Evolutionary conservation across 2,888 invertebrate genomes (phyloP), one percentile per base, ranked within the genome.

Genomic region (Lasioglossum morio): DNA sequence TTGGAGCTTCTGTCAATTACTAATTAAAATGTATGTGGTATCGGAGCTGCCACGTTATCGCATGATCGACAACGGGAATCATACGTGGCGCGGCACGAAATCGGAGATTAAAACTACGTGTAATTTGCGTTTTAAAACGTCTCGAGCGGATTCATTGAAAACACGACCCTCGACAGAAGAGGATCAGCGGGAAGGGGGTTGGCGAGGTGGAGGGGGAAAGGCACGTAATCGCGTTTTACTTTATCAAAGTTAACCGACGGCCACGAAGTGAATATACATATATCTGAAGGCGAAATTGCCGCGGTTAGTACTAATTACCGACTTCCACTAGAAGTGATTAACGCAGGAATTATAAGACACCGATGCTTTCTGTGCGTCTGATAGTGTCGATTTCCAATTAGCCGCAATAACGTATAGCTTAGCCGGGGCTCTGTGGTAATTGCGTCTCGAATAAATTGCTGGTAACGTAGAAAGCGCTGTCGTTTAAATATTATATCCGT

Each of bases 341-440:
- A 90, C 86, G 88, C 77, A 74, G 79, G 81, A 84, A 86, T 84
- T 90, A 81, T 84, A 86, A 86, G 88, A 88, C 82, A 84, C 78
- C 60, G 90, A 85, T 85, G 88, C 80, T 84, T 84, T 89, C 85
- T 81, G 79, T 84, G 85, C 79, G 84, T 84, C 72, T 70, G 82
- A 85, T 87, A 86, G 90, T 90, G 89, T 84, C 90, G 86, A 90
- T 89, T 86, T 89, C 90, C 90, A 90, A 89, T 89, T 89, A 89
- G 83, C 85, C 70, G 79, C 87, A 84, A 87, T 90, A 90, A 86
- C 88, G 78, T 90, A 90, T 84, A 87, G 85, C 89, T 76, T 40
- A 60, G 76, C 70, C 63, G 70, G 4, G 23, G 23, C 53, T 23
- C 73, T 82, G 60, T 27, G 79, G 82, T 88, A 89, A 90, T 90